Conservation (phyloP, 2,797 vertebrate species). For the Cyprinodon diabolis region DNA sequence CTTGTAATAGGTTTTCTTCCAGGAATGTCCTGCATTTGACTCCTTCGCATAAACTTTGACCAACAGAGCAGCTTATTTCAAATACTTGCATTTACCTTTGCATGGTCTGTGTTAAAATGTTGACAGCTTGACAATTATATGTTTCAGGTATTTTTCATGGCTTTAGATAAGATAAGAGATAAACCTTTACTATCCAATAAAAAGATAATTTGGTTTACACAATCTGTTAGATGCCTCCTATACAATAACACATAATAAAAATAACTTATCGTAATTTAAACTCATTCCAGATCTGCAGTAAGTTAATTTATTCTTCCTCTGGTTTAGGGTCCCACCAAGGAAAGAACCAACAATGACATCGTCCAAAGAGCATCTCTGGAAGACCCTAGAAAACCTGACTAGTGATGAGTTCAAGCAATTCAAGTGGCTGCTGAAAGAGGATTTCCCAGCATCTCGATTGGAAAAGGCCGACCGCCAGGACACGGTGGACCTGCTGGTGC, state of each 20-base stretch:
- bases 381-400: not conserved
- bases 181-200: too few relatives aligned
- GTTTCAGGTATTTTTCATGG: not conserved
- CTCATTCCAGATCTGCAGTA: too few relatives aligned
- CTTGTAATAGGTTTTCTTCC: too few relatives aligned
- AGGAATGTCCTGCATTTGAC: too few relatives aligned
- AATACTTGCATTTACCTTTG: not conserved
- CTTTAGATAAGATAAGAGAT: not conserved
- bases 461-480: constrained; percentile 27
- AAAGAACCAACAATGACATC: constrained; percentile 15
- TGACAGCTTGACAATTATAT: too few relatives aligned
- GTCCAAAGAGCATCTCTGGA: constrained; percentile 22
- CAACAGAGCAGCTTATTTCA: not conserved
- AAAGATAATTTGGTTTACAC: too few relatives aligned
- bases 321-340: not conserved
- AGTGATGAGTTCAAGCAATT: not conserved
- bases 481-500: constrained; percentile 45
- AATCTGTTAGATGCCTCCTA: too few relatives aligned
- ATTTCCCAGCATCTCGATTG: not conserved
- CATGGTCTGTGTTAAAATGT: not conserved
- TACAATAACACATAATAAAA: too few relatives aligned
- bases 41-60: too few relatives aligned
- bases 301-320: too few relatives aligned
- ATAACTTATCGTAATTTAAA: too few relatives aligned
- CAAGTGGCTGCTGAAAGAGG: constrained; percentile 44